Percentiles rank a stretch among this genome's conserved stretches.
Conservation (phyloP, 2,888 invertebrate genomes). For the Temnothorax rugatulus region DNA sequence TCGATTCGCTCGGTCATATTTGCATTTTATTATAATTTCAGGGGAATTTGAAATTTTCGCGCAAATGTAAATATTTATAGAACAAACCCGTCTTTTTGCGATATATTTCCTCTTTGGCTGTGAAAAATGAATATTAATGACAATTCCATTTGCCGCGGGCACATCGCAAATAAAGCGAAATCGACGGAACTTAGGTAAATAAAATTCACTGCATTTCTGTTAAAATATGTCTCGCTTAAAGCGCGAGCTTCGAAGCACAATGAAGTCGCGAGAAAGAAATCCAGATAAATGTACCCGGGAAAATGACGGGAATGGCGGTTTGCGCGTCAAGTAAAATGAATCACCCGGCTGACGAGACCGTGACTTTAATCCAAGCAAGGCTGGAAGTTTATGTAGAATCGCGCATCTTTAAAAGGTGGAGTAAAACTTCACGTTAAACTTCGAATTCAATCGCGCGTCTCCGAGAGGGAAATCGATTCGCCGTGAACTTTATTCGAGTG, state of each 20-base stretch:
- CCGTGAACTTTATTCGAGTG: slow-evolving; percentile 11
- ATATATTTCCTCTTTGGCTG: neutral
- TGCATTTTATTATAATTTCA: slow-evolving; percentile 31
- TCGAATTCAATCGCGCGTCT: slow-evolving; percentile 18
- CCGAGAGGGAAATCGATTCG: neutral
- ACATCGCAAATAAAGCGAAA: neutral
- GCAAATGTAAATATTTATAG: slow-evolving; percentile 18
- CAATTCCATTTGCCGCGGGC: neutral
- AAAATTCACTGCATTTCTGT: neutral
- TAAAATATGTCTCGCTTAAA: slow-evolving; percentile 2
- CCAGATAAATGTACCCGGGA: slow-evolving; percentile 19
- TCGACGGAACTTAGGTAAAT: slow-evolving; percentile 9
- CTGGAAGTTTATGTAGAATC: slow-evolving; percentile 28
- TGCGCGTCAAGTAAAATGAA: slow-evolving; percentile 37
- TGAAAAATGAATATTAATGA: slow-evolving; percentile 33
- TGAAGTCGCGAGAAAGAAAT: slow-evolving; percentile 25
- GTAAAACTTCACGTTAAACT: slow-evolving; percentile 40
- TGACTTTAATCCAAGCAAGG: slow-evolving; percentile 25
- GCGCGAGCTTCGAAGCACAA: slow-evolving; percentile 14
- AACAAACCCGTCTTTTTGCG: neutral
- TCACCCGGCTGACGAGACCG: slow-evolving; percentile 26
- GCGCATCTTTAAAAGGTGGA: slow-evolving; percentile 20
- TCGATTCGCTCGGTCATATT: slow-evolving; percentile 8
- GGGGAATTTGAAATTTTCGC: neutral
- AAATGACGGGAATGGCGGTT: slow-evolving; percentile 26